Conservation (phyloP, 1,140 invertebrate genomes). For the Drosophila hydei region DNA sequence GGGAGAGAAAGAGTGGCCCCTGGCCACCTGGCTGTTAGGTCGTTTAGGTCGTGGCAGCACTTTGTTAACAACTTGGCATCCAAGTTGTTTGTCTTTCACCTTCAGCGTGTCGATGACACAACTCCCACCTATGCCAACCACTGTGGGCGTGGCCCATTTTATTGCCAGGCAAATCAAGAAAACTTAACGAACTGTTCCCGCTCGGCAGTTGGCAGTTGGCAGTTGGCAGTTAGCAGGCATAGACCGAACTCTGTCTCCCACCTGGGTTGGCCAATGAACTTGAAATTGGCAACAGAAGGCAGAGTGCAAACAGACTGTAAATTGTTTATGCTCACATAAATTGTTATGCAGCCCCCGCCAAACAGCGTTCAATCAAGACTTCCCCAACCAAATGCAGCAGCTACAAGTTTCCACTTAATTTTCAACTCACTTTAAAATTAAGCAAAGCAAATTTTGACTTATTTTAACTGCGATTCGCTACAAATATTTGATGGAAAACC, state of each 20-base stretch:
- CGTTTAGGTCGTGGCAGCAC: constrained; percentile 64
- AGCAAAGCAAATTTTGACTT: not conserved
- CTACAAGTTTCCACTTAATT: too few species aligned
- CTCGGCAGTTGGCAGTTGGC: constrained; percentile 3
- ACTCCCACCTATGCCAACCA: constrained; percentile 32
- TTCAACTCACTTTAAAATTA: too few species aligned
- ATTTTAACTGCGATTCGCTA: too few species aligned
- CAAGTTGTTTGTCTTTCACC: constrained; percentile 77
- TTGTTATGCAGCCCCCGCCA: not conserved
- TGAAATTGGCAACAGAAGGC: constrained; percentile 21
- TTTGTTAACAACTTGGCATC: constrained; percentile 79
- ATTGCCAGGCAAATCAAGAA: constrained; percentile 66
- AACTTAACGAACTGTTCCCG: constrained; percentile 70
- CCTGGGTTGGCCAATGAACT: constrained; percentile 29
- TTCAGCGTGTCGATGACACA: constrained; percentile 73
- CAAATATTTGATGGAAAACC: too few species aligned
- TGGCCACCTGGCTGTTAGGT: not conserved
- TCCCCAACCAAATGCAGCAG: not conserved
- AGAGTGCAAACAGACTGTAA: constrained; percentile 4
- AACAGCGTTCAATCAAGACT: not conserved
- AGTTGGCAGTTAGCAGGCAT: constrained; percentile 11
- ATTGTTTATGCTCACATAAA: constrained; percentile 14
- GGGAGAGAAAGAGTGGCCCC: not conserved
- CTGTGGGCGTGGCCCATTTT: constrained; percentile 37
- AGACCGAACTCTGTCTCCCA: not conserved